These are phyloP conservation scores for Mus caroli DNA, from an alignment of 2,797 vertebrate species.

Conservation along the genomic window DNA sequence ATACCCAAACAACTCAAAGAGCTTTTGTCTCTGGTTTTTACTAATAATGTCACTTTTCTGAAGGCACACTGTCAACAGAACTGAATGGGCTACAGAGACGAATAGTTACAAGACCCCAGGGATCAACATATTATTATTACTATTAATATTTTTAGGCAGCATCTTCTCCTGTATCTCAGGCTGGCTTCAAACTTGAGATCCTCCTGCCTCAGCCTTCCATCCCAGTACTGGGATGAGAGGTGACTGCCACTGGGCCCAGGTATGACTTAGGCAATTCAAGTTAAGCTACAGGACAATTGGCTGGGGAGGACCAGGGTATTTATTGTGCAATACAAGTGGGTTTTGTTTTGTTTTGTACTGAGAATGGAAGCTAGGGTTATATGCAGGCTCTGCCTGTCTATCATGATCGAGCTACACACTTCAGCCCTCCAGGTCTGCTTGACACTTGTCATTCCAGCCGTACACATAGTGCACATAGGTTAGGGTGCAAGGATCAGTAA, in stretches of 20 bases:
- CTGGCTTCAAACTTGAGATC: not conserved
- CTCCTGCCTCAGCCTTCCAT: not conserved
- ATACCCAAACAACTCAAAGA: slow-evolving; percentile 80
- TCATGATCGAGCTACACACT: not conserved
- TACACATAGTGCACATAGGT: not conserved
- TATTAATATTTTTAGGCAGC: not conserved
- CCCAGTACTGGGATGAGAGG: not conserved
- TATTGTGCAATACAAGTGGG: not conserved
- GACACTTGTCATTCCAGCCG: not conserved
- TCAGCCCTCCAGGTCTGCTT: not conserved
- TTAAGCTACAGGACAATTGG: not conserved
- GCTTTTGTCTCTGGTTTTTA: slow-evolving; percentile 85
- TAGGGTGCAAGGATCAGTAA: not conserved
- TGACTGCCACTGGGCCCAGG: no score
- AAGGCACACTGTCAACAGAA: slow-evolving; percentile 77
- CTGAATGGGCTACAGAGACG: slow-evolving; percentile 8
- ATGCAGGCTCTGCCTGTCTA: not conserved
- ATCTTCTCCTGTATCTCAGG: not conserved
- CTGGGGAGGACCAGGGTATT: no score
- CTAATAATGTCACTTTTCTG: slow-evolving; percentile 81
- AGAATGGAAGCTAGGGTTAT: not conserved
- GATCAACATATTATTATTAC: not conserved
- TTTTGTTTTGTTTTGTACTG: not conserved
- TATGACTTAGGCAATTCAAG: not conserved
- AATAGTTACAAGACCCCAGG: slow-evolving; percentile 71